These are phyloP conservation scores for Trichacis sp. DNA, from an alignment of 2,888 invertebrate genomes.

Conservation along the genomic window DNA sequence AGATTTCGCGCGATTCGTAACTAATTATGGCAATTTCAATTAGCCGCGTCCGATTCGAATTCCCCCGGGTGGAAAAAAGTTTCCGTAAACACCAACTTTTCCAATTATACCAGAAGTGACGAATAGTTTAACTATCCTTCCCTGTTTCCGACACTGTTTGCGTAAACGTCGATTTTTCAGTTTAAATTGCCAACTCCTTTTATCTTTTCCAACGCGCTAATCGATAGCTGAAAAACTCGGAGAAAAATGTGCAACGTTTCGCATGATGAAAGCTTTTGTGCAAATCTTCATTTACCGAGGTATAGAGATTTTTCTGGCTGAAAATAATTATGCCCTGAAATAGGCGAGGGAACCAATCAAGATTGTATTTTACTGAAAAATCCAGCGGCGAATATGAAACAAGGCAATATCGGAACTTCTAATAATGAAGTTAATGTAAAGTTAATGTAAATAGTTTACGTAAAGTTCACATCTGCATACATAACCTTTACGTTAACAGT, in stretches of 20 bases:
- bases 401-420: not conserved
- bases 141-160: not conserved
- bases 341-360: not conserved
- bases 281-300: not conserved
- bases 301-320: not conserved
- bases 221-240: not conserved
- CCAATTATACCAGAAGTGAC: not conserved
- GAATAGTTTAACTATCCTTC: not conserved
- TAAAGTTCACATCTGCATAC: too few species aligned
- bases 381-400: not conserved
- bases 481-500: too few species aligned
- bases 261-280: not conserved
- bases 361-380: not conserved
- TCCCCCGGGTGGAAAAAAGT: not conserved
- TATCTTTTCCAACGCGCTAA: not conserved
- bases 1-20: constrained; percentile 5
- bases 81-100: not conserved
- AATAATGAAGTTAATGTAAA: not conserved
- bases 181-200: not conserved
- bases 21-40: constrained; percentile 10
- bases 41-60: not conserved
- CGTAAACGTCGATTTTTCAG: not conserved
- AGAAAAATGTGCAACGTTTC: not conserved
- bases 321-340: not conserved
- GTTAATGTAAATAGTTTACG: too few species aligned